Percentiles rank a stretch among this genome's conserved stretches.
phyloP scores from a whole-genome alignment of 64 coral and sea anemone genomes.

The Dendrophyllia cribrosa region DNA sequence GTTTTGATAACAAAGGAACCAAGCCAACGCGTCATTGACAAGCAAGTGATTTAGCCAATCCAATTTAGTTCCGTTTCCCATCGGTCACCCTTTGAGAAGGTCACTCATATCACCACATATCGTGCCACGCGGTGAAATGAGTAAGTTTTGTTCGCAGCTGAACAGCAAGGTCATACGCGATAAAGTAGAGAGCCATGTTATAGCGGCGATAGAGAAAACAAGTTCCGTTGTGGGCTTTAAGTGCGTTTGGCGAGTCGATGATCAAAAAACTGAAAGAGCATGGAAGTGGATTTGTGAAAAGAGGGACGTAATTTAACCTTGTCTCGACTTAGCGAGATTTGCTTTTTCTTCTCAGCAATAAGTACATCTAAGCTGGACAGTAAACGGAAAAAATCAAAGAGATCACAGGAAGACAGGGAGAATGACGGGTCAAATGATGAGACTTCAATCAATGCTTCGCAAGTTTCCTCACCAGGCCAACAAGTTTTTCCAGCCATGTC shows the following conservation, averaged over 20 bases:
- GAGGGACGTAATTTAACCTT: not conserved
- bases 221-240: constrained; percentile 24
- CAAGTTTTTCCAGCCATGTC: constrained; percentile 44
- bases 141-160: constrained; percentile 23
- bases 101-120: too few species aligned
- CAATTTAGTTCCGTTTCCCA: too few species aligned
- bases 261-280: not conserved
- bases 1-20: too few species aligned
- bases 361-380: not conserved
- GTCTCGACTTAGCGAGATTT: not conserved
- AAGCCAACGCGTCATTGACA: too few species aligned
- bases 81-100: too few species aligned
- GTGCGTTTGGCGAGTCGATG: not conserved
- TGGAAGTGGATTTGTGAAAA: not conserved
- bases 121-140: too few species aligned
- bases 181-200: constrained; percentile 21
- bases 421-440: constrained; percentile 9
- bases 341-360: constrained; percentile 18
- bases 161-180: constrained; percentile 15
- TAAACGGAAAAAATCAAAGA: not conserved
- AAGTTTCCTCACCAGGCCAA: not conserved
- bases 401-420: not conserved
- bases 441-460: not conserved
- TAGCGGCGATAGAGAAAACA: constrained; percentile 2
- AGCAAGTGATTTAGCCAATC: too few species aligned